These are phyloP conservation scores for Actinia equina DNA, from an alignment of 64 coral and sea anemone genomes.

Conservation along the genomic window DNA sequence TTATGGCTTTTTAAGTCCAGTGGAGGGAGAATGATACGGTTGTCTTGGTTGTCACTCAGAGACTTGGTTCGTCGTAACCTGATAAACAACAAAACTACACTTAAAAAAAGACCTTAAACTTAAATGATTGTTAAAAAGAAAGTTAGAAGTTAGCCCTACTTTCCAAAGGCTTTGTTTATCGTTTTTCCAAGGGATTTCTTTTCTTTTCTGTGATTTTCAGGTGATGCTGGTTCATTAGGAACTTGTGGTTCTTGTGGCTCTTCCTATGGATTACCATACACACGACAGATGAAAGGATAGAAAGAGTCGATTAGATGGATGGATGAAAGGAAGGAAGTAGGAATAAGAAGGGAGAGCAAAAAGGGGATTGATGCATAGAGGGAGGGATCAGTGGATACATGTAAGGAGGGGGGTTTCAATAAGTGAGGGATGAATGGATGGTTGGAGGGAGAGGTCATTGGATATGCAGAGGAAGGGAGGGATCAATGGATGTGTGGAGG, in stretches of 20 bases:
- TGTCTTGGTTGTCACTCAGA: slow-evolving; percentile 29
- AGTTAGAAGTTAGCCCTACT: slow-evolving; percentile 24
- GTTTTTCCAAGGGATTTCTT: slow-evolving; percentile 52
- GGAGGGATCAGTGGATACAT: neutral
- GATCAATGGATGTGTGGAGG: neutral
- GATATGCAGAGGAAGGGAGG: too few relatives aligned
- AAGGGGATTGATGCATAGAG: neutral
- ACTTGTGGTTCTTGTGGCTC: neutral
- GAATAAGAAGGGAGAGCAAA: neutral
- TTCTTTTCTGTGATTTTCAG: slow-evolving; percentile 44
- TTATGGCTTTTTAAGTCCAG: neutral
- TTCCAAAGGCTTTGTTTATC: slow-evolving; percentile 68
- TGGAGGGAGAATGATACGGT: neutral
- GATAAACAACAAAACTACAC: neutral
- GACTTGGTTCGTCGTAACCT: slow-evolving; percentile 86
- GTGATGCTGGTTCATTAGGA: slow-evolving; percentile 12
- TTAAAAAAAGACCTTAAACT: too few relatives aligned
- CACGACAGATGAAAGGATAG: neutral
- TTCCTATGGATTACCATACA: neutral
- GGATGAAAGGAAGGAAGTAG: neutral
- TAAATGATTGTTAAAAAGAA: neutral
- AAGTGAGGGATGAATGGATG: too few relatives aligned
- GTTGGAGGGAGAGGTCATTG: too few relatives aligned
- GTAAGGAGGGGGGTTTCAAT: too few relatives aligned
- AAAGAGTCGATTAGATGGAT: neutral